Evolutionary conservation across 2,888 invertebrate genomes (phyloP).

Genomic region (Muscina levida): DNA sequence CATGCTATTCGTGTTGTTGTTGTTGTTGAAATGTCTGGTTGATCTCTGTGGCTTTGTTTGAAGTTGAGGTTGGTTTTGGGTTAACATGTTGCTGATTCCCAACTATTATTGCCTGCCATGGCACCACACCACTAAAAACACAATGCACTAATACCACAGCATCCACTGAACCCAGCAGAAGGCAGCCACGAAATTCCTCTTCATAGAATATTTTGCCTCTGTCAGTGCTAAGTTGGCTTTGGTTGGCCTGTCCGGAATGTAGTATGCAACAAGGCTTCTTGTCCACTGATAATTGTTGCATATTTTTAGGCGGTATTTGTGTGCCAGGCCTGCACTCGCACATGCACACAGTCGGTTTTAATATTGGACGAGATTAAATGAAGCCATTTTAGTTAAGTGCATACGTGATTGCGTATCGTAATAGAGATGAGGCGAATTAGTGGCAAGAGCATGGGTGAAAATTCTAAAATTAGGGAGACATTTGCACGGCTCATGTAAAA

Average conservation of each 20-base stretch:
- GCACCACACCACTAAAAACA: slow-evolving; percentile 1
- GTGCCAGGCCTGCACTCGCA: too few species aligned
- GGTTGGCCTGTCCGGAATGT: too few species aligned
- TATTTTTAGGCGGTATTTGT: background rate
- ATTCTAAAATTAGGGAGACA: too few species aligned
- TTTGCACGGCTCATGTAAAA: too few species aligned
- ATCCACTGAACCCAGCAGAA: background rate
- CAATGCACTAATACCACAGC: background rate
- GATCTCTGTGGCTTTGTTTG: slow-evolving; percentile 60
- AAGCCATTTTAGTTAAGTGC: too few species aligned
- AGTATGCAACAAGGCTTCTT: background rate
- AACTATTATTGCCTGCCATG: slow-evolving; percentile 15
- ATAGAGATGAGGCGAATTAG: too few species aligned
- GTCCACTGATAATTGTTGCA: slow-evolving; percentile 20
- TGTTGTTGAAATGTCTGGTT: slow-evolving; percentile 50
- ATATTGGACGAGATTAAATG: too few species aligned
- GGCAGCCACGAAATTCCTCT: too few species aligned
- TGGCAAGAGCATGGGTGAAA: too few species aligned
- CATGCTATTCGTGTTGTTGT: slow-evolving; percentile 53
- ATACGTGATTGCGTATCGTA: too few species aligned
- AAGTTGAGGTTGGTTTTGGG: slow-evolving; percentile 51
- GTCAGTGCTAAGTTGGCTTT: background rate
- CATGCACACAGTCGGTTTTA: too few species aligned
- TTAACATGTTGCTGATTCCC: slow-evolving; percentile 47
- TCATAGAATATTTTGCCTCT: background rate